Percentiles rank a stretch among this genome's conserved stretches.
Conservation (phyloP, 2,888 invertebrate species). For the Leptura quadrifasciata region DNA sequence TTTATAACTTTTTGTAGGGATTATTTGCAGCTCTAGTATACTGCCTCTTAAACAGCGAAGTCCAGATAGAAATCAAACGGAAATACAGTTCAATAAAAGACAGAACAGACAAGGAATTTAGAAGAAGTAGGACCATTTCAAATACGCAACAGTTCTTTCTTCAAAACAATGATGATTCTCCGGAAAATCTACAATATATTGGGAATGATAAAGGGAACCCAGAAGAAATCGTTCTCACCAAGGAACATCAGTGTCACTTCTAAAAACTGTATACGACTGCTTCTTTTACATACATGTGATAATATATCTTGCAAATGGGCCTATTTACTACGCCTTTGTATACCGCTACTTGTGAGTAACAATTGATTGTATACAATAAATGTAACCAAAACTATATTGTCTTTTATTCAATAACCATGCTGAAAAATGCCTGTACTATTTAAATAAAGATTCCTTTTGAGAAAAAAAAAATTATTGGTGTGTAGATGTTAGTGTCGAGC, state of each 20-base stretch:
- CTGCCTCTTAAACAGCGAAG: conserved; percentile 80
- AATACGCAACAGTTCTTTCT: conserved; percentile 53
- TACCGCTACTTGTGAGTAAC: background rate
- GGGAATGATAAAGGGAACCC: conserved; percentile 33
- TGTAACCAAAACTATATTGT: background rate
- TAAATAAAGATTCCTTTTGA: too few relatives aligned
- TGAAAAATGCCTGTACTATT: background rate
- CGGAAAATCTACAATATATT: conserved; percentile 2
- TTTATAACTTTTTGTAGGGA: conserved; percentile 73
- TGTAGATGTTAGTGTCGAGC: too few relatives aligned
- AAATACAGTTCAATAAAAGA: conserved; percentile 60
- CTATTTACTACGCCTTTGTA: conserved; percentile 1
- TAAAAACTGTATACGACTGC: background rate
- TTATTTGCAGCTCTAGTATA: conserved; percentile 79
- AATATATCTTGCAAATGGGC: background rate
- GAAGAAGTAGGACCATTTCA: conserved; percentile 53
- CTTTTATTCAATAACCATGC: background rate
- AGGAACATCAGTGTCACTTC: conserved; percentile 12
- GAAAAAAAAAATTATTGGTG: too few relatives aligned
- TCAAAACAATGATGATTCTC: conserved; percentile 44
- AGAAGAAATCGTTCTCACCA: conserved; percentile 26
- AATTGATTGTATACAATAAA: background rate
- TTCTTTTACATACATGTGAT: conserved; percentile 7
- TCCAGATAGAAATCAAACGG: conserved; percentile 74
- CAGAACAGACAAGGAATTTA: conserved; percentile 50